Evolutionary conservation across 2,797 vertebrate genomes (phyloP).

Genomic region (Paguma larvata): DNA sequence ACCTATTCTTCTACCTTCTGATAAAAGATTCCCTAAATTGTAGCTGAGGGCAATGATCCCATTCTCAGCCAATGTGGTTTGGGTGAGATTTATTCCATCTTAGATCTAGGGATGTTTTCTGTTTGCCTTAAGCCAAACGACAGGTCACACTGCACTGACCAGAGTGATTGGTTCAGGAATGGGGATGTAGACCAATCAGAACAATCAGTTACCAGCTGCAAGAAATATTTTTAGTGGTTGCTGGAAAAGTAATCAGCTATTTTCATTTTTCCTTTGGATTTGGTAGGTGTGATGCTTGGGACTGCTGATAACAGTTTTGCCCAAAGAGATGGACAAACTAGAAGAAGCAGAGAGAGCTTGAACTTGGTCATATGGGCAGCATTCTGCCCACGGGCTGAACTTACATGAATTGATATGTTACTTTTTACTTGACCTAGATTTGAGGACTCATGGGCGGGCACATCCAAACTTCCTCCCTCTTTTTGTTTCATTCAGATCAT

Average conservation of each 20-base stretch:
- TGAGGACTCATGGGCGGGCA: neutral
- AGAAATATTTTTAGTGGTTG: neutral
- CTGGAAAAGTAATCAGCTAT: neutral
- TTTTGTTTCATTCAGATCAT: neutral
- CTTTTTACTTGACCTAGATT: constrained; percentile 9
- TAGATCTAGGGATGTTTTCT: neutral
- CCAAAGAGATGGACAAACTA: neutral
- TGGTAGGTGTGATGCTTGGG: neutral
- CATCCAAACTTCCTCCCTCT: neutral
- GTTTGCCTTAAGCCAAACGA: neutral
- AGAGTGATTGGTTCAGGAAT: neutral
- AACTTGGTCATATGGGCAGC: neutral
- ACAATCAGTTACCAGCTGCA: neutral
- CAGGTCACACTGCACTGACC: neutral
- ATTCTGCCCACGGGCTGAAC: neutral
- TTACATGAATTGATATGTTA: neutral
- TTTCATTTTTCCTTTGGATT: neutral
- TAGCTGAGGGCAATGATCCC: neutral
- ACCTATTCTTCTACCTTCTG: neutral
- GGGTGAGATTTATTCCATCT: neutral
- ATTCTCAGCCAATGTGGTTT: neutral
- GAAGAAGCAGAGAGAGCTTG: neutral
- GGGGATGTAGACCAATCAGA: neutral
- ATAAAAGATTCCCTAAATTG: neutral
- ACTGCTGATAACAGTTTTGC: neutral